A percentile compares a stretch with the other conserved stretches of the same genome.
Evolutionary conservation across 2,113 vertebrate species (phyloP).

Genomic region (Lagenorhynchus albirostris): DNA sequence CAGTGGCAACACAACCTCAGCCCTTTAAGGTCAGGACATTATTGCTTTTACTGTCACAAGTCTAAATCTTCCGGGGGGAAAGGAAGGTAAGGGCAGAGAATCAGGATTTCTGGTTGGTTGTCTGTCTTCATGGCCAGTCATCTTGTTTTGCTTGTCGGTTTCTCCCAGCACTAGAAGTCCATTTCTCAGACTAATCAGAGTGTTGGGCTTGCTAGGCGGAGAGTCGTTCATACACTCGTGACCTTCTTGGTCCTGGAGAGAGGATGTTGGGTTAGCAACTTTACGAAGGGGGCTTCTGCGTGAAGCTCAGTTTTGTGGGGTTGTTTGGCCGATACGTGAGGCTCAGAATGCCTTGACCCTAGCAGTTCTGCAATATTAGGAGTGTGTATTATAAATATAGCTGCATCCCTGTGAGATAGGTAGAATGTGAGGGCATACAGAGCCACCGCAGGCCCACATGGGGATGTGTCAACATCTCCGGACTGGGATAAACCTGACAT

Average conservation of each 20-base stretch:
- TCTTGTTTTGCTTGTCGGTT: not conserved
- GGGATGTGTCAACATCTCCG: not conserved
- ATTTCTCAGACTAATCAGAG: not conserved
- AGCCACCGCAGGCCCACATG: not conserved
- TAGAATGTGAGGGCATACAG: not conserved
- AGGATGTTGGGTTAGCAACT: not conserved
- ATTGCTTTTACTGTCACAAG: constrained; percentile 42
- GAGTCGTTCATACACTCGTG: not conserved
- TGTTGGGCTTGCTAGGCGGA: not conserved
- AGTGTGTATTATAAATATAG: constrained; percentile 50
- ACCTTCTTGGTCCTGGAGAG: not conserved
- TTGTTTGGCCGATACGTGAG: constrained; percentile 35
- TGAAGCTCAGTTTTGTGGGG: not conserved
- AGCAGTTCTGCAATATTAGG: constrained; percentile 44
- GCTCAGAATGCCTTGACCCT: constrained; percentile 51
- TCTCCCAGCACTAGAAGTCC: not conserved
- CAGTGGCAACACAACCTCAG: not conserved
- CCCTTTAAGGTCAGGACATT: constrained; percentile 41
- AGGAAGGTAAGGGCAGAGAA: not conserved
- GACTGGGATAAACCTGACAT: constrained; percentile 29
- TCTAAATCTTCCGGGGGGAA: constrained; percentile 31
- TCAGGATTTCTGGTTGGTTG: not conserved
- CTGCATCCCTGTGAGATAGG: not conserved
- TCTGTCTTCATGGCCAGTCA: not conserved
- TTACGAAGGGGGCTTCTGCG: not conserved